These are phyloP conservation scores for Climacteris rufus DNA, from an alignment of 2,113 vertebrate genomes.

Conservation along the genomic window DNA sequence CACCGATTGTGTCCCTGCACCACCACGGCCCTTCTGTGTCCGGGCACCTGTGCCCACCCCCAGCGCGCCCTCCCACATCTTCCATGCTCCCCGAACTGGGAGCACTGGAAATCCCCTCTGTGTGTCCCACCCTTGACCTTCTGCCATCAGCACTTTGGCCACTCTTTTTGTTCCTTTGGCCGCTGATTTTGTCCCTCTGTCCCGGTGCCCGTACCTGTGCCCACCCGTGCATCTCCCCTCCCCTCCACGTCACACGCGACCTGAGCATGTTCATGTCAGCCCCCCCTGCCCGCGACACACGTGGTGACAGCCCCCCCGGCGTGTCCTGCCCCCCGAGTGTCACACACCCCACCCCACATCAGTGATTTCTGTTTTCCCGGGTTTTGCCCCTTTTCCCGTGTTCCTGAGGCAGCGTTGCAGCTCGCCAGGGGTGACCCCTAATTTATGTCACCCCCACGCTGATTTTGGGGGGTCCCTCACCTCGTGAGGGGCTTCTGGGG, in stretches of 20 bases:
- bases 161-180: not conserved
- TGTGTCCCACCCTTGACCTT: not conserved
- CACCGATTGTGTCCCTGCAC: not conserved
- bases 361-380: not conserved
- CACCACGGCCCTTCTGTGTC: not conserved
- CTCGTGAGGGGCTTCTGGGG: not conserved
- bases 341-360: not conserved
- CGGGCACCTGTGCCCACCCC: not conserved
- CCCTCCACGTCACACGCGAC: not conserved
- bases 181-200: not conserved
- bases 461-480: not conserved
- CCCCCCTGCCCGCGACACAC: not conserved
- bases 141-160: not conserved
- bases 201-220: not conserved
- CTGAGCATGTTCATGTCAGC: not conserved
- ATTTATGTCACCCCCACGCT: not conserved
- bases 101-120: not conserved
- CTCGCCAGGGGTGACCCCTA: not conserved
- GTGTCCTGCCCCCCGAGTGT: not conserved
- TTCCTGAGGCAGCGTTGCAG: not conserved
- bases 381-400: not conserved
- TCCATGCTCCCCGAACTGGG: not conserved
- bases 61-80: not conserved
- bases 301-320: not conserved
- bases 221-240: not conserved